Evolutionary conservation across 2,888 invertebrate species (phyloP), one percentile per base, ranked within the genome.

Genomic region (Podotricha telesiphe): DNA sequence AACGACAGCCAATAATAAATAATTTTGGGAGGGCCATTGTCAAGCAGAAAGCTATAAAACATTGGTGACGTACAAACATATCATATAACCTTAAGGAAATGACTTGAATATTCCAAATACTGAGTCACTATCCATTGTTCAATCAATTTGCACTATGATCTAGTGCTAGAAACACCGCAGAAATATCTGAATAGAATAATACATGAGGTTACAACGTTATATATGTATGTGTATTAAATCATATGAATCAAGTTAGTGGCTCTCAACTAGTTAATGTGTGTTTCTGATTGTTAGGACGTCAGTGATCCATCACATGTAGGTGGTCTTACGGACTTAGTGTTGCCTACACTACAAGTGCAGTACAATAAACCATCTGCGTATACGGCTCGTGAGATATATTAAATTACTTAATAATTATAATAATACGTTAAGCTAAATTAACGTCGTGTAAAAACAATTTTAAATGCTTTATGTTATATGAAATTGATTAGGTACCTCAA

Each of bases 61-160:
- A 42, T 42, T n/a, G 17, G 10, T 19, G 34, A 28, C 28, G 28
- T n/a, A 28, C 28, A 2, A 28, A 28, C 28, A 28, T 28, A 53
- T 28, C 0, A n/a, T 28, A n/a, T 53, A 34, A 34, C 53, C 51
- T 65, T 47, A 50, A 63, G 71, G 68, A 68, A 68, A 66, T 66
- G 19, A 45, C 37, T 66, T 37, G 53, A 66, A 65, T 47, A 62
- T 50, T 47, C 19, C 17, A 64, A 55, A 51, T 40, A 37, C 37
- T 69, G 66, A 69, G 28, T 69, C 67, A 67, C 50, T 28, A 50
- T 42, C 34, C 17, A 66, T 68, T 71, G 65, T 68, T 55, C 15
- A 15, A 51, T 20, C 65, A 19, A 53, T 47, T 65, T 59, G 59
- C 19, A 51, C 50, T 53, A 34, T 53, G 50, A 59, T 22, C 58